phyloP scores from a whole-genome alignment of 1,140 invertebrate genomes.

The Popillia japonica region DNA sequence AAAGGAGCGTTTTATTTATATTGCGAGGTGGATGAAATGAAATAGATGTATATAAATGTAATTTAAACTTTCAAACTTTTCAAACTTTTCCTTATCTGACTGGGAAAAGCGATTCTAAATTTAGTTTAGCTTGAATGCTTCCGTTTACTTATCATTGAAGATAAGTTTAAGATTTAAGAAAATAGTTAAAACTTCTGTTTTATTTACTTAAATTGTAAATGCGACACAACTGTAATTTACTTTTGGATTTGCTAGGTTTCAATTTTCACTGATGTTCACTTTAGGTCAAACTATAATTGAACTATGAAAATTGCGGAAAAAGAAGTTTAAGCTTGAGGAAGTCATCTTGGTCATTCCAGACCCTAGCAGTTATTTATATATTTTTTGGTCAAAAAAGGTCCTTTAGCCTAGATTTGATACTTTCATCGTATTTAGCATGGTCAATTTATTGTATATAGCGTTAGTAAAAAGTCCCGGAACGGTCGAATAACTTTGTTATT shows the following conservation, averaged over 20 bases:
- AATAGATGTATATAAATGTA: conserved; percentile 6
- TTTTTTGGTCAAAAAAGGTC: no score
- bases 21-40: background rate
- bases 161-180: conserved; percentile 13
- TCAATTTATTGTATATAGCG: no score
- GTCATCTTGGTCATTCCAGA: no score
- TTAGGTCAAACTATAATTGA: no score
- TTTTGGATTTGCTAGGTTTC: background rate
- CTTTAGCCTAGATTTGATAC: no score
- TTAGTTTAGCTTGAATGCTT: background rate
- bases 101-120: background rate
- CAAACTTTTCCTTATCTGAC: conserved; percentile 2
- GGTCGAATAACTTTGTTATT: no score
- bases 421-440: no score
- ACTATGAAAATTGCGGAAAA: no score
- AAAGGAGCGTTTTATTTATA: background rate
- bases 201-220: background rate
- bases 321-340: no score
- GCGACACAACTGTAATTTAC: background rate
- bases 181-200: background rate
- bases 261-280: no score
- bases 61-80: background rate
- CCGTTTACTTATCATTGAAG: background rate
- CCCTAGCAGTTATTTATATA: no score
- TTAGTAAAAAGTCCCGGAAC: no score